These are phyloP conservation scores for Lithosia quadra DNA, from an alignment of 2,888 invertebrate species.

Conservation along the genomic window DNA sequence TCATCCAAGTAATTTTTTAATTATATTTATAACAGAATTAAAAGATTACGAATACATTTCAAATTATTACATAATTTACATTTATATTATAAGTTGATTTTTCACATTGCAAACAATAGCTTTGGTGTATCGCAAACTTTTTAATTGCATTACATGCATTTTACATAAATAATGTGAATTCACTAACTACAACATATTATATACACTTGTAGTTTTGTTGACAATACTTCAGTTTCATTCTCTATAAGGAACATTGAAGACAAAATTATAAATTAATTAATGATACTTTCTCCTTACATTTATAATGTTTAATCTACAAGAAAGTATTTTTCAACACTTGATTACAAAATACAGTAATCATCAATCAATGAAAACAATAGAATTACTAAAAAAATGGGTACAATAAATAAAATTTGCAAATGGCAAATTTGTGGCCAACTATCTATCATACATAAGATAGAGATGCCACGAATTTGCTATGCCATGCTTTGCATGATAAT, in stretches of 20 bases:
- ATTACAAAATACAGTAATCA: background rate
- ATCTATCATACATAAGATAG: too few relatives aligned
- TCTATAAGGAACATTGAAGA: background rate
- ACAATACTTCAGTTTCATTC: background rate
- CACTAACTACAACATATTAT: conserved; percentile 1
- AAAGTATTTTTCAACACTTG: background rate
- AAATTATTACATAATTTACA: background rate
- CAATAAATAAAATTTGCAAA: background rate
- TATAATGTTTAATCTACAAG: background rate
- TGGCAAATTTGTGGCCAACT: too few relatives aligned
- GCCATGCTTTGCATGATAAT: too few relatives aligned
- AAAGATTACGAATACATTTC: background rate
- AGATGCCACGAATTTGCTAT: too few relatives aligned
- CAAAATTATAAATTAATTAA: background rate
- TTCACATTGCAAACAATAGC: conserved; percentile 4
- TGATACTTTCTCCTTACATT: background rate
- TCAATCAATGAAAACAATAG: background rate
- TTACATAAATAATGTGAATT: background rate
- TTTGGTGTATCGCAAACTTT: conserved; percentile 17
- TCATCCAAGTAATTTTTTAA: background rate
- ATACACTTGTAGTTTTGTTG: background rate
- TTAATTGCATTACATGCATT: background rate
- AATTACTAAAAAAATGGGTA: background rate
- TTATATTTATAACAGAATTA: background rate
- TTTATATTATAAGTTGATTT: background rate